These are phyloP conservation scores for Sipunculus nudus DNA, from an alignment of 2,888 invertebrate genomes.

Conservation along the genomic window DNA sequence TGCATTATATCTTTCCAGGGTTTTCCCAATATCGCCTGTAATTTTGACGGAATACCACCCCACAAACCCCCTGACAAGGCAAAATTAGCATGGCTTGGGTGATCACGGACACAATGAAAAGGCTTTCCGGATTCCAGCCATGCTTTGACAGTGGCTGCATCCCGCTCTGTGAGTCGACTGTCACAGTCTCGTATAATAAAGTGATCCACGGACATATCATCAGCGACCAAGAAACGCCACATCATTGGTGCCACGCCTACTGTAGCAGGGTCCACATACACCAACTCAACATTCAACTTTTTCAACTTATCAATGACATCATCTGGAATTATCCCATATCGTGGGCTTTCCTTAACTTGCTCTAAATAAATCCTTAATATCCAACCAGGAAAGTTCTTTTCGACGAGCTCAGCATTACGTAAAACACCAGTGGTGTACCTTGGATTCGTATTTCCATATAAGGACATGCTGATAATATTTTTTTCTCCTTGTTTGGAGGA, in stretches of 20 bases:
- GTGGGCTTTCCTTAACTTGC: conserved; percentile 8
- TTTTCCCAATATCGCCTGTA: conserved; percentile 26
- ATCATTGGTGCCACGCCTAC: conserved; percentile 40
- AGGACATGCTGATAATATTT: conserved; percentile 32
- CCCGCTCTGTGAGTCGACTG: conserved; percentile 32
- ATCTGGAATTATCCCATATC: conserved; percentile 26
- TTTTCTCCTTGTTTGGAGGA: no score
- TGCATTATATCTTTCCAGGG: conserved; percentile 35
- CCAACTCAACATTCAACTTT: conserved; percentile 28
- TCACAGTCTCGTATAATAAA: conserved; percentile 41
- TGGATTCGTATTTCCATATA: conserved; percentile 23
- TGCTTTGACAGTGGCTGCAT: conserved; percentile 36
- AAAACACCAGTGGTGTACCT: conserved; percentile 35
- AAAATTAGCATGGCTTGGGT: conserved; percentile 39
- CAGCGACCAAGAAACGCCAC: conserved; percentile 44
- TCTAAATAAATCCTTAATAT: conserved; percentile 38
- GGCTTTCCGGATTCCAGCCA: conserved; percentile 37
- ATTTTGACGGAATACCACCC: conserved; percentile 30
- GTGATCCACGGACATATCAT: conserved; percentile 36
- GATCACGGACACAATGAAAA: conserved; percentile 42
- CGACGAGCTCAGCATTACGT: conserved; percentile 34
- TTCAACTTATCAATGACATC: conserved; percentile 22
- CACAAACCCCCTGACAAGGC: conserved; percentile 42
- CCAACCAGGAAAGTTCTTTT: conserved; percentile 39
- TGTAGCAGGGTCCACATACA: conserved; percentile 21